Conservation (phyloP, 2,113 vertebrate genomes). For the Pterophyllum scalare region DNA sequence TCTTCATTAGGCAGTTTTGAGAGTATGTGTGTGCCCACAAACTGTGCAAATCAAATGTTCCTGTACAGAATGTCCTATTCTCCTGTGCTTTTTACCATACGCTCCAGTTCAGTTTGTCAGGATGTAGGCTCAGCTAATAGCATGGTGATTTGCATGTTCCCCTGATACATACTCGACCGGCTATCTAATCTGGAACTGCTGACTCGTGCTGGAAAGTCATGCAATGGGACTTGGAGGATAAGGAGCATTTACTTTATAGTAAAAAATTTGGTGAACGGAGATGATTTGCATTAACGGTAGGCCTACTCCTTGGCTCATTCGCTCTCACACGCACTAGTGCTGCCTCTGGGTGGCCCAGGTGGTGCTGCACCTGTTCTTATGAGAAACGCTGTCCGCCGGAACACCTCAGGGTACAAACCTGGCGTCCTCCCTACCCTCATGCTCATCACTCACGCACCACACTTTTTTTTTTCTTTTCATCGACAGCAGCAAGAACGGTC, state of each 20-base stretch:
- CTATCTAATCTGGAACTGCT: slow-evolving; percentile 73
- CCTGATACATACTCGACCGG: slow-evolving; percentile 69
- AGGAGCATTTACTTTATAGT: slow-evolving; percentile 57
- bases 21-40: slow-evolving; percentile 49
- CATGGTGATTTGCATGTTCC: slow-evolving; percentile 78
- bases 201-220: slow-evolving; percentile 74
- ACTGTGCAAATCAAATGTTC: slow-evolving; percentile 67
- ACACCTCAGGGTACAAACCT: slow-evolving; percentile 67
- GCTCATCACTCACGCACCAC: slow-evolving; percentile 55
- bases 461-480: slow-evolving; percentile 36
- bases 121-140: slow-evolving; percentile 71
- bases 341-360: slow-evolving; percentile 79
- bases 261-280: slow-evolving; percentile 24
- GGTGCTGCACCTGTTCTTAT: slow-evolving; percentile 78
- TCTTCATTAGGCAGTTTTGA: slow-evolving; percentile 68
- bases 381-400: slow-evolving; percentile 50
- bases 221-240: slow-evolving; percentile 61
- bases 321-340: slow-evolving; percentile 46
- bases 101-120: slow-evolving; percentile 76
- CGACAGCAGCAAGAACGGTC: slow-evolving; percentile 2
- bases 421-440: slow-evolving; percentile 31
- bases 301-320: slow-evolving; percentile 42
- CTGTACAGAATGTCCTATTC: slow-evolving; percentile 78
- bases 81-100: slow-evolving; percentile 62
- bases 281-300: slow-evolving; percentile 67